phyloP scores from a whole-genome alignment of 2,888 invertebrate genomes.

The Erebia epiphron region DNA sequence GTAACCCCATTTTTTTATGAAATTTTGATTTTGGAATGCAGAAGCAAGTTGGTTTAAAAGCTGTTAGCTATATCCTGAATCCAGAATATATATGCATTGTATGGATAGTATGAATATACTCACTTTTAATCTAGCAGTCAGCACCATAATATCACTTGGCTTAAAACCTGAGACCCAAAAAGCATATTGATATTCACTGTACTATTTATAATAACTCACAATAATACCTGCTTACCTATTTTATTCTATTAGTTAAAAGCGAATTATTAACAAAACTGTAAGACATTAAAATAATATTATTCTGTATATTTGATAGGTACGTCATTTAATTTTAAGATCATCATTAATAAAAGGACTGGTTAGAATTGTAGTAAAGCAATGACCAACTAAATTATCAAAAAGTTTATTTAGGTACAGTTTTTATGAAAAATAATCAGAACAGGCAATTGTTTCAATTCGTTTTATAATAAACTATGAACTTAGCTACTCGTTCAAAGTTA shows the following conservation, averaged over 20 bases:
- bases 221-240: not conserved
- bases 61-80: slow-evolving; percentile 24
- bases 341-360: too few species aligned
- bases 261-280: not conserved
- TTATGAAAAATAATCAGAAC: not conserved
- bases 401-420: not conserved
- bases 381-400: not conserved
- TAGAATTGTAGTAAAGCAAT: not conserved
- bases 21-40: slow-evolving; percentile 14
- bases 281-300: not conserved
- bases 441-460: not conserved
- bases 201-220: slow-evolving; percentile 16
- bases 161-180: slow-evolving; percentile 35
- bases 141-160: slow-evolving; percentile 31
- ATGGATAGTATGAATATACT: slow-evolving; percentile 32
- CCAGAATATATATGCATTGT: slow-evolving; percentile 24
- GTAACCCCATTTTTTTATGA: not conserved
- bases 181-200: slow-evolving; percentile 24
- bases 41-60: slow-evolving; percentile 2
- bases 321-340: too few species aligned
- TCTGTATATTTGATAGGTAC: too few species aligned
- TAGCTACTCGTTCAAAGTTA: not conserved
- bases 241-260: slow-evolving; percentile 16
- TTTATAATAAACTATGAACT: not conserved
- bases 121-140: slow-evolving; percentile 33